phyloP scores from a whole-genome alignment of 2,113 vertebrate genomes.

The Bufo gargarizans region DNA sequence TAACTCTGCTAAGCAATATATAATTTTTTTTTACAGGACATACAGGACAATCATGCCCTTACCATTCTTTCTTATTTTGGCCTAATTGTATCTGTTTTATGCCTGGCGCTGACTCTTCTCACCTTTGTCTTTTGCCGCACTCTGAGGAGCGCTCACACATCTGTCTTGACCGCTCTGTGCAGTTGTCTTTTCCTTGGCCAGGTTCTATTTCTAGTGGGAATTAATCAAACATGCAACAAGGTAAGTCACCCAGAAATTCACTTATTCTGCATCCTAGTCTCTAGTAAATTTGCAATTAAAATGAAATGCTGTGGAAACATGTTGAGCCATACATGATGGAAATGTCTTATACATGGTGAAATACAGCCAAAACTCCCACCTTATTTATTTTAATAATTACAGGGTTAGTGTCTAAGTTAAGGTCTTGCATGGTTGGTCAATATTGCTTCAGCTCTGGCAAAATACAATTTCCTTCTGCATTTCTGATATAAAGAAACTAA shows the following conservation, averaged over 20 bases:
- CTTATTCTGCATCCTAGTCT: neutral
- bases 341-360: too few relatives aligned
- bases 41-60: constrained; percentile 55
- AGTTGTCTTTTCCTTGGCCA: constrained; percentile 70
- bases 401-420: too few relatives aligned
- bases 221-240: constrained; percentile 52
- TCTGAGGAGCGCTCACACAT: constrained; percentile 64
- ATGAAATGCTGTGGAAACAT: neutral
- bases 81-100: constrained; percentile 62
- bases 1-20: neutral
- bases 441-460: too few relatives aligned
- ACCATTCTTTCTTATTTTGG: constrained; percentile 58
- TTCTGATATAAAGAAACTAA: too few relatives aligned
- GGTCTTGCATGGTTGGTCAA: too few relatives aligned
- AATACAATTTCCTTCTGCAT: too few relatives aligned
- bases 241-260: constrained; percentile 45
- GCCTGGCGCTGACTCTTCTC: constrained; percentile 63
- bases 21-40: neutral
- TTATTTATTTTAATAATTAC: too few relatives aligned
- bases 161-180: constrained; percentile 67
- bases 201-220: constrained; percentile 62
- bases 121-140: constrained; percentile 67
- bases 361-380: too few relatives aligned
- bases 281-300: neutral
- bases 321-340: too few relatives aligned